Percentiles rank a stretch among this genome's conserved stretches.
These are phyloP conservation scores for Cyprinodon brontotheroides DNA, from an alignment of 2,113 vertebrate genomes.

Conservation along the genomic window DNA sequence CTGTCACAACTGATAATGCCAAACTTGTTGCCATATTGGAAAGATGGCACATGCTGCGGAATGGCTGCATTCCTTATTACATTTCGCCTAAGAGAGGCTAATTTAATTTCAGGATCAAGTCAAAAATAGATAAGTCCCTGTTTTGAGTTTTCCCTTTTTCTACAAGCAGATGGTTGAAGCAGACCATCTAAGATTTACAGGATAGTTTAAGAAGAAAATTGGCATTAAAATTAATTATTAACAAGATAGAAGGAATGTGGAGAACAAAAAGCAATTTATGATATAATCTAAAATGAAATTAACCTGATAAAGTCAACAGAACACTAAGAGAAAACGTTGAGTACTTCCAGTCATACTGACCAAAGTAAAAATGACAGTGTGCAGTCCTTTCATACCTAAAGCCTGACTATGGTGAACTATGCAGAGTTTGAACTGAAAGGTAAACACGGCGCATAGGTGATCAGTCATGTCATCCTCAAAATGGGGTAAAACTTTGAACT, in stretches of 20 bases:
- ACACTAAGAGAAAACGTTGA: background rate
- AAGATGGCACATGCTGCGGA: slow-evolving; percentile 20
- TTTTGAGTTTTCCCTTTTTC: background rate
- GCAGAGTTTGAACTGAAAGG: slow-evolving; percentile 22
- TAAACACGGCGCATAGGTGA: too few relatives aligned
- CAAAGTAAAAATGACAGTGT: slow-evolving; percentile 4
- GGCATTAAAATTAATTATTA: slow-evolving; percentile 2
- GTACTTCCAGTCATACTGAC: background rate
- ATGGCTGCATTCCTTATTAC: slow-evolving; percentile 36
- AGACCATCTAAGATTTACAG: background rate
- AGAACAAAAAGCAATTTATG: background rate
- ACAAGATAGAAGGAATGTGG: background rate
- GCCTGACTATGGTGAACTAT: slow-evolving; percentile 28
- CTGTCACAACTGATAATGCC: slow-evolving; percentile 9
- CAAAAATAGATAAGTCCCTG: slow-evolving; percentile 14
- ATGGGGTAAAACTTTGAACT: slow-evolving; percentile 18
- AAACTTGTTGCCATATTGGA: slow-evolving; percentile 2
- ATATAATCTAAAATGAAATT: too few relatives aligned
- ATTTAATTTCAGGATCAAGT: slow-evolving; percentile 32
- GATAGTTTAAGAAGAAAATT: background rate
- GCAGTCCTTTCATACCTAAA: slow-evolving; percentile 37
- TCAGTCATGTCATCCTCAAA: background rate
- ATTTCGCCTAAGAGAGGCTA: slow-evolving; percentile 26
- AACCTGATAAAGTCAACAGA: background rate
- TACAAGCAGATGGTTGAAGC: background rate